Conservation (phyloP, 1,140 invertebrate genomes). For the Cardiocondyla obscurior region DNA sequence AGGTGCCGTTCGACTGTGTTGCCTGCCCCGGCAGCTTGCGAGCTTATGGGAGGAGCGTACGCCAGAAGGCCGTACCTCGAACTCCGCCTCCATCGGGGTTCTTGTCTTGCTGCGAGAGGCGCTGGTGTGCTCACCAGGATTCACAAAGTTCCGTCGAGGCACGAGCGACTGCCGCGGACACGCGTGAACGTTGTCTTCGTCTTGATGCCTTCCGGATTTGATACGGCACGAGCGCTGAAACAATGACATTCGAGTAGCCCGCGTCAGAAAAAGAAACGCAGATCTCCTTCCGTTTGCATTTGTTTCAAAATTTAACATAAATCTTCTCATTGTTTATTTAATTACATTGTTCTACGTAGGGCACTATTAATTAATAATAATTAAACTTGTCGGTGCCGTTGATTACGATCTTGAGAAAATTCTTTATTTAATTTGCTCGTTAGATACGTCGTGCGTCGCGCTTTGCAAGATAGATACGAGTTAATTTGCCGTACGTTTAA, state of each 20-base stretch:
- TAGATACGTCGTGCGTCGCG: background rate
- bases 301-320: background rate
- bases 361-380: no score
- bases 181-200: conserved; percentile 44
- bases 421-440: background rate
- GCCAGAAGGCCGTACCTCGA: conserved; percentile 78
- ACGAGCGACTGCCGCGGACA: conserved; percentile 49
- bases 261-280: background rate
- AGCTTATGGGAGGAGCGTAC: conserved; percentile 79
- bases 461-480: background rate
- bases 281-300: background rate
- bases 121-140: conserved; percentile 53
- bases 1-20: conserved; percentile 70
- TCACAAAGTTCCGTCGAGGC: conserved; percentile 43
- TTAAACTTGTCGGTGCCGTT: no score
- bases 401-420: background rate
- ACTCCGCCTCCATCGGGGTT: conserved; percentile 77
- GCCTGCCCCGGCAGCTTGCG: conserved; percentile 72
- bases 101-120: conserved; percentile 65
- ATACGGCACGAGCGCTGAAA: conserved; percentile 29
- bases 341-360: no score
- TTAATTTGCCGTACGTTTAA: background rate
- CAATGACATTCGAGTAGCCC: conserved; percentile 23
- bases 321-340: background rate
- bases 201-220: conserved; percentile 31